phyloP scores from a whole-genome alignment of 2,888 invertebrate genomes.

The Agrilus mali region DNA sequence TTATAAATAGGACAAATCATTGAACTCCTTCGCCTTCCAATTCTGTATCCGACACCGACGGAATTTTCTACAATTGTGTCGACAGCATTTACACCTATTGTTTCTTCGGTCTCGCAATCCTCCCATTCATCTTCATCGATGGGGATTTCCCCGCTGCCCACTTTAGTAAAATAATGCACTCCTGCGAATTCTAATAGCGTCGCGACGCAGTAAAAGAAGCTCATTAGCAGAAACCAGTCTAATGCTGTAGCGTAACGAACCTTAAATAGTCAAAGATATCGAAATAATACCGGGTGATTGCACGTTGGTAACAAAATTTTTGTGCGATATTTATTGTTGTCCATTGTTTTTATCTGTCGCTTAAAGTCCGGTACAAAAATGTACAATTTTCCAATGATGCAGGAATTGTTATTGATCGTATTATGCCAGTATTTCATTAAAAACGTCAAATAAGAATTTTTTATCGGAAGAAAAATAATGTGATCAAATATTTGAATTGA shows the following conservation, averaged over 20 bases:
- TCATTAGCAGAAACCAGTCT: constrained; percentile 88
- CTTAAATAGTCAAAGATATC: not conserved
- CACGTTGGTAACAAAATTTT: no score
- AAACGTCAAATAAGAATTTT: no score
- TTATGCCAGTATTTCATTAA: no score
- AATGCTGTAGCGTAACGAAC: constrained; percentile 89
- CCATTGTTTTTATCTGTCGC: no score
- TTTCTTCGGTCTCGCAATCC: constrained; percentile 41
- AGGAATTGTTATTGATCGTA: no score
- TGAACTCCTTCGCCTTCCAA: constrained; percentile 40
- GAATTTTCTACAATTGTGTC: constrained; percentile 24
- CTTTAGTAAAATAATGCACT: constrained; percentile 91
- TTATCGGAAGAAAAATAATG: no score
- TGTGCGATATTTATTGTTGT: no score
- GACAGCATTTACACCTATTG: constrained; percentile 20
- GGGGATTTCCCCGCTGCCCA: constrained; percentile 74
- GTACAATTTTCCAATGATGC: no score
- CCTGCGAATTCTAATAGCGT: constrained; percentile 90
- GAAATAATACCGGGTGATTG: constrained; percentile 9
- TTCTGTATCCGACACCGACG: constrained; percentile 12
- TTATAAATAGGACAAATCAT: constrained; percentile 52
- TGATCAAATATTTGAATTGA: no score
- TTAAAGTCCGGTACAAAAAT: no score
- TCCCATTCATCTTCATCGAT: constrained; percentile 75
- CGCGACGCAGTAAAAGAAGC: constrained; percentile 86